These are phyloP conservation scores for Gila orcuttii DNA, from an alignment of 2,113 vertebrate genomes.

Conservation along the genomic window DNA sequence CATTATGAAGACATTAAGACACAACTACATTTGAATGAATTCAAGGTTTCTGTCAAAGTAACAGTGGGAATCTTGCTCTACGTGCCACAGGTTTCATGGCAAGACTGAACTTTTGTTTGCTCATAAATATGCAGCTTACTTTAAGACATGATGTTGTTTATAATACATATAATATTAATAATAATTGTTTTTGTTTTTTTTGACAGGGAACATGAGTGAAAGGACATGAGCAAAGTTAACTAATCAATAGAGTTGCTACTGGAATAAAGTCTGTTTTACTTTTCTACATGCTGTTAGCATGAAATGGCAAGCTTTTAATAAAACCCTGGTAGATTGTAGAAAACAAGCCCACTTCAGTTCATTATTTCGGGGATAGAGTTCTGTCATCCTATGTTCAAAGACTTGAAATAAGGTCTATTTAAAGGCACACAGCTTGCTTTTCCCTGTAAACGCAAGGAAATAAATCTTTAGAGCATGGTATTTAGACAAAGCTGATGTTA, in stretches of 20 bases:
- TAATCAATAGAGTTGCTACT: neutral
- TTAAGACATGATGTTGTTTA: neutral
- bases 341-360: conserved; percentile 10
- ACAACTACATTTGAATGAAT: neutral
- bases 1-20: neutral
- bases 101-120: neutral
- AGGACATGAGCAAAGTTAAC: neutral
- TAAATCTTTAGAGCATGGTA: neutral
- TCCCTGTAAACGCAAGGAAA: neutral
- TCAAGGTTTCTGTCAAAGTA: neutral
- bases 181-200: neutral
- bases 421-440: neutral
- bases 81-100: neutral
- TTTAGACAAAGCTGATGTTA: conserved; percentile 20
- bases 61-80: neutral
- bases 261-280: neutral
- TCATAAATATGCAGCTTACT: neutral
- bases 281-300: neutral
- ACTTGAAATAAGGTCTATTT: conserved; percentile 4
- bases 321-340: neutral
- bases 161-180: too few relatives aligned
- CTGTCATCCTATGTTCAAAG: neutral
- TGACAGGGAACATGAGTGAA: conserved; percentile 8
- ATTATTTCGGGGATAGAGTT: neutral
- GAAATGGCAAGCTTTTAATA: neutral